Base-by-base conservation (phyloP, 2,888 invertebrate genomes). In the Psylliodes chrysocephalus region DNA sequence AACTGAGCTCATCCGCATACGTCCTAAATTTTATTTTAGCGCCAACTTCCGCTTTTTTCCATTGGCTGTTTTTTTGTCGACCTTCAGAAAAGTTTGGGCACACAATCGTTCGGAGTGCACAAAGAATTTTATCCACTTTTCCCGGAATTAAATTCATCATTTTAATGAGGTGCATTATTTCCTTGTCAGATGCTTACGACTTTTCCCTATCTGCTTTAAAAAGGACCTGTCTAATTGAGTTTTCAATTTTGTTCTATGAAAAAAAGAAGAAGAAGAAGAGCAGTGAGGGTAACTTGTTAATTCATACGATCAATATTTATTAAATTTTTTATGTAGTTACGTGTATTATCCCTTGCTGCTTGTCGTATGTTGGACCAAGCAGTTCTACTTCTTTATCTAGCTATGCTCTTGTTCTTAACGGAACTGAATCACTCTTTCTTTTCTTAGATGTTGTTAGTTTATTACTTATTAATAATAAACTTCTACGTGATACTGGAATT, bases 151-250 rank as follows among this genome's bases (percentile, higher is more conserved):
- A 5, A 38, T 38, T 38, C 38, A 15, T 38, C 38, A 38, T 14
- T 38, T 38, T 38, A 38, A 38, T 38, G 38, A 38, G 38, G 38
- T 38, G 38, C 38, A 38, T 38, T 38, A 38, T 38, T 38, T 38
- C 38, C 38, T 15, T 38, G 38, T 38, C 38, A 38, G 38, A 38
- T 38, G 38, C 38, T 38, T 38, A 38, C 4, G 38, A 14, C 38
- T 38, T 33, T 22, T 15, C 38, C 38, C 10, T 38, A 38, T 38
- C 38, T 38, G 38, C 38, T 38, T 38, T 38, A 38, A 14, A 38
- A 38, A 12, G 15, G 38, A 12, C 10, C 38, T 2, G 38, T 38
- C 15, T 38, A 38, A 38, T 38, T 38, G 38, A 38, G 38, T 38
- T 38, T 38, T 38, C 38, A 38, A 38, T 38, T 38, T 12, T 38